phyloP scores from a whole-genome alignment of 2,797 vertebrate genomes.

The Euphonia xanthogaster region DNA sequence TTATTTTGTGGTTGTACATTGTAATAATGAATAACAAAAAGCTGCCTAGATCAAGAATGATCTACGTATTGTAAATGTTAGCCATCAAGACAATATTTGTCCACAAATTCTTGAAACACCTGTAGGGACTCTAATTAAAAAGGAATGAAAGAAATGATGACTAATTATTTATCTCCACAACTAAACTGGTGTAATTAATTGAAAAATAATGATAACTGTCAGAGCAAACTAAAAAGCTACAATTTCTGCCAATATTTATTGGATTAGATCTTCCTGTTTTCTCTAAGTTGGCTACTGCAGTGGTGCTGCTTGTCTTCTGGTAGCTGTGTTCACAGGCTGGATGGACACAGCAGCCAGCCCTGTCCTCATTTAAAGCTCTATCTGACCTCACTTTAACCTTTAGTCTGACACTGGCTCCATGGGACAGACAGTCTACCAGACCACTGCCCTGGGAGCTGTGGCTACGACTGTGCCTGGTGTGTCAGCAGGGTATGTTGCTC shows the following conservation, averaged over 20 bases:
- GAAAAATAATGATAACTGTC: slow-evolving; percentile 39
- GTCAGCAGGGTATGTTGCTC: background rate
- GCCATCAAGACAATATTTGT: background rate
- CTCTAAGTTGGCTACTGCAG: background rate
- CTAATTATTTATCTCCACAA: background rate
- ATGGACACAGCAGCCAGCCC: background rate
- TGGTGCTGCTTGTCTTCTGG: background rate
- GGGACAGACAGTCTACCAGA: background rate
- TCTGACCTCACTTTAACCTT: background rate
- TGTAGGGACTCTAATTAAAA: background rate
- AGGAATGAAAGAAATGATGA: background rate
- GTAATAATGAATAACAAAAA: background rate
- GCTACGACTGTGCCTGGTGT: rapidly evolving
- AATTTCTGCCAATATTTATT: slow-evolving; percentile 30
- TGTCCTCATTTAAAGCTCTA: background rate
- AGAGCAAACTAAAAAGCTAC: slow-evolving; percentile 3
- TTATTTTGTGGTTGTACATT: background rate
- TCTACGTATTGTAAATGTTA: background rate
- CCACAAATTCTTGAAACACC: background rate
- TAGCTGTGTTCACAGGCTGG: background rate
- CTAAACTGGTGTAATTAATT: slow-evolving; percentile 24
- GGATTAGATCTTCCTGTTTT: slow-evolving; percentile 15
- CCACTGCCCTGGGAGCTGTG: background rate
- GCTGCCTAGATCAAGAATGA: background rate
- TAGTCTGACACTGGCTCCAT: background rate